Conservation (phyloP, 2,113 vertebrate species). For the Erpornis zantholeuca region DNA sequence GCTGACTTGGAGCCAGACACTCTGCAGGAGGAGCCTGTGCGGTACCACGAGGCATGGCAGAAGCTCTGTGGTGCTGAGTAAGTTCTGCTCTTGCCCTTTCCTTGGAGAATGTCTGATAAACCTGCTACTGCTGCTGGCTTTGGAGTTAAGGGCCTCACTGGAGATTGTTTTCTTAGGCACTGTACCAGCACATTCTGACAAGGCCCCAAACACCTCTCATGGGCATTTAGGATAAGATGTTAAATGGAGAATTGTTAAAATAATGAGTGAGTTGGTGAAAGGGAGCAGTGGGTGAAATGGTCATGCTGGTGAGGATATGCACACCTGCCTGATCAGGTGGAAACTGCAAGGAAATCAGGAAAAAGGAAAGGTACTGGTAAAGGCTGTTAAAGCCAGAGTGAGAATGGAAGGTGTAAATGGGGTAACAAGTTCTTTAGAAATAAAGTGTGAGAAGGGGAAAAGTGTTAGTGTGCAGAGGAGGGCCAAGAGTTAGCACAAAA, state of each 20-base stretch:
- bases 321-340: not conserved
- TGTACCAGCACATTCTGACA: not conserved
- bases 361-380: not conserved
- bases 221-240: not conserved
- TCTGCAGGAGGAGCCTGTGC: slow-evolving; percentile 89
- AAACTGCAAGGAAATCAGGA: not conserved
- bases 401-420: not conserved
- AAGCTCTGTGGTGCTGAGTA: slow-evolving; percentile 94
- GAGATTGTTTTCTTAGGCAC: not conserved
- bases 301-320: not conserved
- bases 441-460: not conserved
- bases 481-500: not conserved
- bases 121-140: not conserved
- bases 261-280: not conserved
- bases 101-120: not conserved
- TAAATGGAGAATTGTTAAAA: not conserved
- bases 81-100: slow-evolving; percentile 37
- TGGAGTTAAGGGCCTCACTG: not conserved
- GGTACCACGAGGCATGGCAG: slow-evolving; percentile 97
- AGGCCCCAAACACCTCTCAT: not conserved
- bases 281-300: not conserved
- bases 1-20: slow-evolving; percentile 86
- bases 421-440: not conserved
- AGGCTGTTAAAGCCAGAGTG: not conserved
- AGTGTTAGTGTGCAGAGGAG: not conserved